These are phyloP conservation scores for Caradrina clavipalpis DNA, from an alignment of 2,888 invertebrate species.

Conservation along the genomic window DNA sequence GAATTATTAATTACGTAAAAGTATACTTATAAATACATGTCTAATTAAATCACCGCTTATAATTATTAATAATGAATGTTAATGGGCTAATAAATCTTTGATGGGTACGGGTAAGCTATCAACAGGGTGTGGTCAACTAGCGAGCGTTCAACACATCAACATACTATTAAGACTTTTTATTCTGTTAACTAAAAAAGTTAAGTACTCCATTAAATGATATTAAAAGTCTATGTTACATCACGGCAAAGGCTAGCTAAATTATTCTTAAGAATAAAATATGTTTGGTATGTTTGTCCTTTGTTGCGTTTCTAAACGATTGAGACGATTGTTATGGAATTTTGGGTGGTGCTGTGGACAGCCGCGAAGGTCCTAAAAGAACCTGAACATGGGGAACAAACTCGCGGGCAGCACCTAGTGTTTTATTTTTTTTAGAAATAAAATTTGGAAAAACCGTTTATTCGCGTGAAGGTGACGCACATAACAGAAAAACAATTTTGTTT, in stretches of 20 bases:
- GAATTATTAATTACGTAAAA: slow-evolving; percentile 44
- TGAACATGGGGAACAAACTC: too few species aligned
- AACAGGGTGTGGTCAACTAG: slow-evolving; percentile 34
- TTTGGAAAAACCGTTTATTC: too few species aligned
- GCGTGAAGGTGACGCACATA: too few species aligned
- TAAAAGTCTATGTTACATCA: slow-evolving; percentile 4
- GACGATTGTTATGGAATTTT: too few species aligned
- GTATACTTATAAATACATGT: slow-evolving; percentile 33
- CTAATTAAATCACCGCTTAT: slow-evolving; percentile 52
- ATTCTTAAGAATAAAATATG: too few species aligned
- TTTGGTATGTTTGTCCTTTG: too few species aligned
- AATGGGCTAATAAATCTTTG: slow-evolving; percentile 54
- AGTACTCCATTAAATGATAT: slow-evolving; percentile 41
- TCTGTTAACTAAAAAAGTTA: slow-evolving; percentile 12
- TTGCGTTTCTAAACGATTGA: too few species aligned
- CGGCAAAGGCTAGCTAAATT: neutral
- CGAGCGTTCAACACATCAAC: slow-evolving; percentile 31
- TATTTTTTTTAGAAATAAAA: too few species aligned
- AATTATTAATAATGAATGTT: slow-evolving; percentile 60
- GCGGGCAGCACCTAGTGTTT: too few species aligned
- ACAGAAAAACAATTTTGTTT: too few species aligned
- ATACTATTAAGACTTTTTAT: slow-evolving; percentile 30
- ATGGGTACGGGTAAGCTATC: slow-evolving; percentile 15
- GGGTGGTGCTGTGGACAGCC: too few species aligned
- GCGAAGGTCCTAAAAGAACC: too few species aligned